These are phyloP conservation scores for Threskiornis aethiopicus DNA, from an alignment of 2,797 vertebrate genomes.

Conservation along the genomic window DNA sequence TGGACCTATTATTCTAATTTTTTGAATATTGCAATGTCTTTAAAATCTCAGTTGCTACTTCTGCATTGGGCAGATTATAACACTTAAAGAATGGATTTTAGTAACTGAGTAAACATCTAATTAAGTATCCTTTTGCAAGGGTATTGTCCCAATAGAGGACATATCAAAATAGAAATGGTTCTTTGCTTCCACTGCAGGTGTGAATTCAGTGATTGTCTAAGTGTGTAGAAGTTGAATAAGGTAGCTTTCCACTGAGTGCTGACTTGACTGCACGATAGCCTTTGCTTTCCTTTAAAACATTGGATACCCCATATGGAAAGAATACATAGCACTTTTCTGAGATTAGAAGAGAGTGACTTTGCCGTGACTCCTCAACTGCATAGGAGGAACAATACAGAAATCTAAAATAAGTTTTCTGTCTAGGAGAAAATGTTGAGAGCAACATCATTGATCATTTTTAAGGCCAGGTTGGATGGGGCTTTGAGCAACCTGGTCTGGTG, in stretches of 20 bases:
- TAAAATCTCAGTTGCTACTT: neutral
- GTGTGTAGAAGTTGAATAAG: conserved; percentile 3
- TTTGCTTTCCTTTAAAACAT: neutral
- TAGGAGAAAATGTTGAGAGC: neutral
- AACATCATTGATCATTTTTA: neutral
- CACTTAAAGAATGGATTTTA: neutral
- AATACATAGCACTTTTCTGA: neutral
- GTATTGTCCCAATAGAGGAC: neutral
- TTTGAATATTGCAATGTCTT: neutral
- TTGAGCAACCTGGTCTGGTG: too few species aligned
- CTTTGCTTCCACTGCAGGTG: neutral
- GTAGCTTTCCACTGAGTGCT: neutral
- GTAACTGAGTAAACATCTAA: neutral
- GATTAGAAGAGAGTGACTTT: conserved; percentile 1
- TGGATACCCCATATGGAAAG: neutral
- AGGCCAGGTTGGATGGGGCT: too few species aligned
- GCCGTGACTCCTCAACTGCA: neutral
- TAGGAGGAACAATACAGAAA: neutral
- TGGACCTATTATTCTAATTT: neutral
- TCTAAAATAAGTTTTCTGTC: neutral
- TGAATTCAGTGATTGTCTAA: neutral
- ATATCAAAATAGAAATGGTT: neutral
- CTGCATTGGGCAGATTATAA: neutral
- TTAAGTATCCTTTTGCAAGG: neutral
- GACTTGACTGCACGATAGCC: neutral